Conservation (phyloP, 2,797 vertebrate genomes). For the Mycteria americana region DNA sequence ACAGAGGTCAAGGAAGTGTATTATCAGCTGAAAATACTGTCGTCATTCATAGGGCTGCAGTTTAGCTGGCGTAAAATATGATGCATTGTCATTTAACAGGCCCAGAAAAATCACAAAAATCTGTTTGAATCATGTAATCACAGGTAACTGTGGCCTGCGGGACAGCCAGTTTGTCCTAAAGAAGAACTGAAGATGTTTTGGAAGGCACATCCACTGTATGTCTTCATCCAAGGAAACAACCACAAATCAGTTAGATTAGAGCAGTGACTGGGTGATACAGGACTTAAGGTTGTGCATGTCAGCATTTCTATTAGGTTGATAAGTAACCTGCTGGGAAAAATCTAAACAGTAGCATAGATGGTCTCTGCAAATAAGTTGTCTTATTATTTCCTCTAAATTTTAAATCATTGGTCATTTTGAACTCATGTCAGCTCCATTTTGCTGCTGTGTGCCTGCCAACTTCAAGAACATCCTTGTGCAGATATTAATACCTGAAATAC, state of each 20-base stretch:
- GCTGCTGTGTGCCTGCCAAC: neutral
- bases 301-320: slow-evolving; percentile 48
- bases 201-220: slow-evolving; percentile 21
- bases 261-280: neutral
- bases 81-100: neutral
- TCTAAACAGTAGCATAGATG: neutral
- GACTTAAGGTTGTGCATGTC: slow-evolving; percentile 27
- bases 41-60: neutral
- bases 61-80: neutral
- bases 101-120: neutral
- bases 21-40: neutral
- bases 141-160: neutral
- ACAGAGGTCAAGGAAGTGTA: neutral
- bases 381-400: slow-evolving; percentile 43
- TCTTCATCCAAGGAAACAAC: slow-evolving; percentile 53
- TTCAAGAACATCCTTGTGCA: slow-evolving; percentile 15
- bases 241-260: slow-evolving; percentile 61
- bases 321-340: slow-evolving; percentile 39
- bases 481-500: slow-evolving; percentile 4
- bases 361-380: slow-evolving; percentile 18
- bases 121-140: slow-evolving; percentile 19
- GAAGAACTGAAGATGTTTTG: slow-evolving; percentile 12
- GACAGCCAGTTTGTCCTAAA: slow-evolving; percentile 39
- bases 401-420: slow-evolving; percentile 28
- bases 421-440: slow-evolving; percentile 4